Base-by-base conservation (phyloP, 1,140 invertebrate species). In the Venustaconcha ellipsiformis region DNA sequence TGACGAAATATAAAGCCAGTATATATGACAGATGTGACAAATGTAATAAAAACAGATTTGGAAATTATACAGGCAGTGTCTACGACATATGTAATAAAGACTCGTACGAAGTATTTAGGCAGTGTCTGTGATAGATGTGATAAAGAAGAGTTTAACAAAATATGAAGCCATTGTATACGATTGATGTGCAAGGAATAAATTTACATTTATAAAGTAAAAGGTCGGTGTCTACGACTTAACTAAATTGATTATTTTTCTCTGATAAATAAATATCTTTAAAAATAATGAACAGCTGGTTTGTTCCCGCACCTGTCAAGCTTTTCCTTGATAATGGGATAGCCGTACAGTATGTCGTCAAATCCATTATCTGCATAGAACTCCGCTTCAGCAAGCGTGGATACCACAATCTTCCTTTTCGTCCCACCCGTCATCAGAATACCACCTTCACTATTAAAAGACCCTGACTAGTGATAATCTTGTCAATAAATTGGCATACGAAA, bases 341-440 rank as follows among this genome's bases (percentile, higher is more conserved):
- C 88, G 72, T 83, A 86, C 12, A 90, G 73, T 60, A 90, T 89
- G 70, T 90, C 89, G 59, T 89, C 88, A 78, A 86, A 90, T 60
- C 88, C 89, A 78, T 82, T 78, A n/a, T 83, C 80, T 18, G 88
- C 87, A 80, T 84, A 90, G 67, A 89, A 85, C 68, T 88, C 82
- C 11, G 88, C 84, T 65, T 90, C 89, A 1, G 80, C 70, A 14
- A 90, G 70, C 11, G 89, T 90, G n/a, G 89, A 89, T 3, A 88
- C 87, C 37, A 84, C 83, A 67, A 90, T 84, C 13, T 81, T 80
- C 30, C 82, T 72, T 56, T 83, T 85, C 13, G 74, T 84, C 15
- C 88, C 86, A 58, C 78, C 82, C 0, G 88, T 90, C 72, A 84
- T 80, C 17, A 89, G 60, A 17, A 69, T 77, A 37, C 83, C 88